A percentile compares a stretch with the other conserved stretches of the same genome.
Conservation (phyloP, 2,888 invertebrate species). For the Portevinia maculata region DNA sequence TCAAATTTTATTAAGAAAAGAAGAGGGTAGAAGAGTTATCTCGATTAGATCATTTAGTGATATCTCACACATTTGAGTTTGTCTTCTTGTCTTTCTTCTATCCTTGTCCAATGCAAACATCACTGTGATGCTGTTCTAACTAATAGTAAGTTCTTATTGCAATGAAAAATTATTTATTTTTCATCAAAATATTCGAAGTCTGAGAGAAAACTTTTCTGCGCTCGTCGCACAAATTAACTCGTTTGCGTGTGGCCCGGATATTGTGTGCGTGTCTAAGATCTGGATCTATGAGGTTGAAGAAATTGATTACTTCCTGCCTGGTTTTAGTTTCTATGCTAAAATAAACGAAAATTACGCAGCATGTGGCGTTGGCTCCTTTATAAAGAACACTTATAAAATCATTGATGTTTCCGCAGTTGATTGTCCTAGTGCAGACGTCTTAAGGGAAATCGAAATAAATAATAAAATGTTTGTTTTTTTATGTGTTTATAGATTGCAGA, state of each 20-base stretch:
- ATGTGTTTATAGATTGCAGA: too few relatives aligned
- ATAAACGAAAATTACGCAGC: conserved; percentile 38
- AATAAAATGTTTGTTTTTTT: too few relatives aligned
- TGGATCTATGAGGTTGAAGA: conserved; percentile 35
- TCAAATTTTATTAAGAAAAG: too few relatives aligned
- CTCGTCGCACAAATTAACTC: conserved; percentile 24
- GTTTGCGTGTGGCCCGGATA: conserved; percentile 27
- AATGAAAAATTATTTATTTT: conserved; percentile 15
- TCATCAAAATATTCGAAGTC: conserved; percentile 41
- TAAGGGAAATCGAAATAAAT: conserved; percentile 16
- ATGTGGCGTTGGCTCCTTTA: conserved; percentile 42
- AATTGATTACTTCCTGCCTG: conserved; percentile 15
- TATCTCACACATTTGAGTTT: too few relatives aligned
- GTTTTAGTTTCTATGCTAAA: too few relatives aligned
- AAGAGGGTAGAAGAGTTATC: too few relatives aligned
- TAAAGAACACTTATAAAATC: too few relatives aligned
- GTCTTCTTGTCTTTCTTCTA: too few relatives aligned
- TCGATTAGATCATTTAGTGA: too few relatives aligned
- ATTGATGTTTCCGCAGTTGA: too few relatives aligned
- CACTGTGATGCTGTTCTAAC: conserved; percentile 3
- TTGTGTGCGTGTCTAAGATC: conserved; percentile 26
- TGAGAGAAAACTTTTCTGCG: conserved; percentile 19
- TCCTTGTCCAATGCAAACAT: background rate
- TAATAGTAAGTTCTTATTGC: conserved; percentile 17
- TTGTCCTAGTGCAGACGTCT: conserved; percentile 22